Evolutionary conservation across 1,140 invertebrate species (phyloP), one percentile per base, ranked within the genome.

Genomic region (Apis cerana): DNA sequence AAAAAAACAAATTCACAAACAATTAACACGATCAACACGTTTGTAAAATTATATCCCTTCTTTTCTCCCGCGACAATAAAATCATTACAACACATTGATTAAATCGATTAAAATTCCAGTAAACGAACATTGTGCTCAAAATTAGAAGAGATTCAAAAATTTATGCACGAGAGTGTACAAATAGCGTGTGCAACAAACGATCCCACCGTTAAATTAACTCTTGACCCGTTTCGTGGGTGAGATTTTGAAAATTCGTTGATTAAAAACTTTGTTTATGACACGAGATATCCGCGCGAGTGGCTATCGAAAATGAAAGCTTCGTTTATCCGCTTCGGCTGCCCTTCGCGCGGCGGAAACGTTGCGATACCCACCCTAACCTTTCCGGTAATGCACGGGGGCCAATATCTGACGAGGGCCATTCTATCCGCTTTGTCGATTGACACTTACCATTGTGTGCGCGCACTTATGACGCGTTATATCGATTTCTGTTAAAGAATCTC

Each of bases 201-300:
- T 65, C 33, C 61, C 9, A 11, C 23, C 33, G 9, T 69, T 76
- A 64, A 33, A 61, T 61, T 58, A 61, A 82, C 72, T 13, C 64
- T 82, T 76, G 72, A 82, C 80, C 80, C 21, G 2, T 50, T 68
- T 68, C 56, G 62, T 27, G 21, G 50, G 17, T 43, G 33, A 54
- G 64, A 52, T 54, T 68, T 82, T 33, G 54, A 23, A 82, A 76
- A 76, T 82, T 54, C 74, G 64, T 76, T 61, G 80, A 82, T 82
- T 50, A 76, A 82, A 81, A 81, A 81, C 62, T 75, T 81, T 76
- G 80, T 81, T 81, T 64, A 68, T 81, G 72, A 75, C 72, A 76
- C 79, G 61, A 19, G 70, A 27, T 56, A 43, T 50, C 67, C 65
- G 23, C 13, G 27, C 43, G 72, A 61, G 48, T 59, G 48, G 43